Evolutionary conservation across 2,113 vertebrate species (phyloP), one percentile per base, ranked within the genome.

Genomic region (Willisornis vidua): DNA sequence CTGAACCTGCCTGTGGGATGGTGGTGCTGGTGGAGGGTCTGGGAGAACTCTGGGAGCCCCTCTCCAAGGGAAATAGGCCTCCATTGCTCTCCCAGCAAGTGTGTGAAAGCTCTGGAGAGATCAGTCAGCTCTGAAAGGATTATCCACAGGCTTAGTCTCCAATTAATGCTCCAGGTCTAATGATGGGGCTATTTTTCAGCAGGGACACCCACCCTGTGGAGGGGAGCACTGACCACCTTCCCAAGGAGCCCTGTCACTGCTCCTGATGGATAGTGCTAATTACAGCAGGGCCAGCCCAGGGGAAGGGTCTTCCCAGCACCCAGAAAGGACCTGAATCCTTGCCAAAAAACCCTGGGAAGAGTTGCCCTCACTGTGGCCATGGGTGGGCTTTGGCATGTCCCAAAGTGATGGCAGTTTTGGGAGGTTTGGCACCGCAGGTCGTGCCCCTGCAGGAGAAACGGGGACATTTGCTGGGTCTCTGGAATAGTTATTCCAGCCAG

Each of bases 361-460:
- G 61, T 3, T 25, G 29, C 43, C 41, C 52, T 51, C 1, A 0
- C 41, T 1, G 65, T 0, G 4, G 24, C 43, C 31, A 1, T 0
- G 0, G 2, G 16, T 3, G n/a, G 22, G 4, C 18, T 25, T 37
- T 25, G 80, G 62, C 12, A 41, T 45, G 14, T 19, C 37, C 51
- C 2, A 8, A 17, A 12, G 10, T 7, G 63, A 75, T 5, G 33
- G 19, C 20, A 35, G 0, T 8, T 4, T 20, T 0, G 7, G 72
- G 43, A 12, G 4, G 8, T 14, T 20, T 20, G 6, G 4, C 22
- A 0, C 25, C 12, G 63, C 35, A 12, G 29, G 55, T 63, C 35
- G 35, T 23, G 45, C 1, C 75, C 45, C 62, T 15, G 17, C 63
- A 6, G 0, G 3, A 16, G 19, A 6, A 45, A 13, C 2, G 1